Conservation (phyloP, 2,797 vertebrate genomes). For the Huso huso region DNA sequence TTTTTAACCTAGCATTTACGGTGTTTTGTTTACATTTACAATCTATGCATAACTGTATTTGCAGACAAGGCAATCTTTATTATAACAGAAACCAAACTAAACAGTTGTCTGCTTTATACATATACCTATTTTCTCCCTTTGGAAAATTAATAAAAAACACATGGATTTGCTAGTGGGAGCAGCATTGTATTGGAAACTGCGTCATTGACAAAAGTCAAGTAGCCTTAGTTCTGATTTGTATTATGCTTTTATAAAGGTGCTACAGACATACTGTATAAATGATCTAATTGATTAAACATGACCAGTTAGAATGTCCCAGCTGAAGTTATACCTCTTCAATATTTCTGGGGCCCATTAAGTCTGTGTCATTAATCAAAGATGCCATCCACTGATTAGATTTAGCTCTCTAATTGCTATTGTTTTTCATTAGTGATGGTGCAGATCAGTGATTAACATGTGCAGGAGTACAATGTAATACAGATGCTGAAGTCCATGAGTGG, state of each 20-base stretch:
- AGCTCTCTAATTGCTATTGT: neutral
- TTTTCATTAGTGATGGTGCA: neutral
- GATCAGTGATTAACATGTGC: neutral
- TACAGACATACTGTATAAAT: too few species aligned
- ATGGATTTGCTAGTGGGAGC: neutral
- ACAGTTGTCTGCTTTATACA: neutral
- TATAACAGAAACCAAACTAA: neutral
- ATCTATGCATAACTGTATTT: too few species aligned
- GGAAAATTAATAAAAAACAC: conserved; percentile 5
- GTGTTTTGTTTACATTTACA: too few species aligned
- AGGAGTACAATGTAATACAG: conserved; percentile 12
- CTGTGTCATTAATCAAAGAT: too few species aligned
- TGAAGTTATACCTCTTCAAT: too few species aligned
- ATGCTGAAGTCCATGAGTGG: conserved; percentile 6
- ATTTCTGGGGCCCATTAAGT: too few species aligned
- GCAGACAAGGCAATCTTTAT: too few species aligned
- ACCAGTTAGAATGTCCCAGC: too few species aligned
- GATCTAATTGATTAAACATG: too few species aligned
- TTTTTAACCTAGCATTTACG: neutral
- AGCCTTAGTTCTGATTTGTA: neutral
- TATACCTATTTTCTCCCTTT: neutral
- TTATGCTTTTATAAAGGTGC: neutral
- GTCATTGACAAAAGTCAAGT: neutral
- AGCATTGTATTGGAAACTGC: too few species aligned
- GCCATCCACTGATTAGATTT: neutral